Conservation (phyloP, 2,888 invertebrate species). For the Pollenia labialis region DNA sequence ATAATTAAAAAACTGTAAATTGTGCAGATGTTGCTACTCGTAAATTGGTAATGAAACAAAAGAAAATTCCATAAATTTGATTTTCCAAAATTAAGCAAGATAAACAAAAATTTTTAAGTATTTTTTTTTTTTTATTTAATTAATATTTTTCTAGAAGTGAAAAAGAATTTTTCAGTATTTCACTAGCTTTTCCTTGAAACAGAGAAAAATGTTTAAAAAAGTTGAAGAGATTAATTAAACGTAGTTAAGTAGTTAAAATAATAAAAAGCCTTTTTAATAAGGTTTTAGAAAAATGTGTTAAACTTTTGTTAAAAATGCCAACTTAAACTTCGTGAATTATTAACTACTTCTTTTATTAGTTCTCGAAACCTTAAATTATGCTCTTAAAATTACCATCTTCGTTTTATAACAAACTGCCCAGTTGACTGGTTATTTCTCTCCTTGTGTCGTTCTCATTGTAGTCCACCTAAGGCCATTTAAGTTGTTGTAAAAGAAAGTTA, state of each 20-base stretch:
- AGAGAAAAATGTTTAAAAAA: too few relatives aligned
- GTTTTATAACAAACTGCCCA: background rate
- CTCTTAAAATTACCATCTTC: background rate
- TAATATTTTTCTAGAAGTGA: background rate
- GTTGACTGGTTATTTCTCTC: background rate
- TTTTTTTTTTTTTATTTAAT: background rate
- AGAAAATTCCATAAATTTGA: background rate
- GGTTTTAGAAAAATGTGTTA: too few relatives aligned
- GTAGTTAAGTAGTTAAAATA: too few relatives aligned
- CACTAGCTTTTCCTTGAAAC: too few relatives aligned
- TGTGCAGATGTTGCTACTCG: constrained; percentile 9
- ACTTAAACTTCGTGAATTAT: too few relatives aligned
- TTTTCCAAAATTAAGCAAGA: background rate
- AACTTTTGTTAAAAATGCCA: too few relatives aligned
- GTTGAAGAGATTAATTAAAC: too few relatives aligned
- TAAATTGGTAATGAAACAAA: constrained; percentile 3
- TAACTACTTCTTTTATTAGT: too few relatives aligned
- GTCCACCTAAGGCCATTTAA: constrained; percentile 40
- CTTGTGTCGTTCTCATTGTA: constrained; percentile 9
- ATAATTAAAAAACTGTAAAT: background rate
- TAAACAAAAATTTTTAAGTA: background rate
- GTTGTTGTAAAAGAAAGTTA: constrained; percentile 49
- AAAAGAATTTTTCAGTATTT: too few relatives aligned
- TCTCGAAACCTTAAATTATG: background rate
- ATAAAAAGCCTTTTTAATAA: too few relatives aligned